Base-by-base conservation (phyloP, 2,888 invertebrate genomes). In the Amphipyra berbera region DNA sequence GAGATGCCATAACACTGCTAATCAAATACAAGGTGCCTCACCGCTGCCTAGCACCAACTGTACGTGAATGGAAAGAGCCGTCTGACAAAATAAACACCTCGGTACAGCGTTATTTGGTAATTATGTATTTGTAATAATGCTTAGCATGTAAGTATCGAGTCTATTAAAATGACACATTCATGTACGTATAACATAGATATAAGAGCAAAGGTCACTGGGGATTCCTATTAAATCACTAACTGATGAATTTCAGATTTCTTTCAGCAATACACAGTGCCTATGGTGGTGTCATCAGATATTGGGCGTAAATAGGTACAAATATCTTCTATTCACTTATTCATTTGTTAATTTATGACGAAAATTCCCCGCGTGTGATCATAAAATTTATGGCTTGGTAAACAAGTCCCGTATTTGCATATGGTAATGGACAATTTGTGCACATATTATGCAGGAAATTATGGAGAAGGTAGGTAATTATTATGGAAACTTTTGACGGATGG, bases 391-490 rank as follows among this genome's bases (percentile, higher is more conserved):
- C 42, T 40, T 53, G 48, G 44, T 55, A 74, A 56, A 69, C 61
- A 53, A 68, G 61, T 57, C 35, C 47, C 45, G n/a, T 70, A 60
- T 74, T 74, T 52, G 54, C 56, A 69, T 74, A 62, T 57, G 61
- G 53, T 60, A 74, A 69, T 73, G 54, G 56, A 59, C 56, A 66
- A 66, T 73, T 61, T 69, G 59, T 69, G 57, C 48, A 61, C 56
- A 45, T 21, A 65, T 67, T 58, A 67, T 44, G 56, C 61, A 53
- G 58, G 69, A 52, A 55, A 38, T 57, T 57, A 73, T 38, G 30
- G 47, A 64, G 57, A 57, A 49, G 60, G 53, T 62, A 49, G 60
- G 53, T 62, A 15, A 21, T 41, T 47, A 53, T 47, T 41, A 47
- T 64, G 60, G 42, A 72, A 66, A 30, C 10, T 33, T 56, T 63